Conservation (phyloP, 2,113 vertebrate genomes). For the Entelurus aequoreus region DNA sequence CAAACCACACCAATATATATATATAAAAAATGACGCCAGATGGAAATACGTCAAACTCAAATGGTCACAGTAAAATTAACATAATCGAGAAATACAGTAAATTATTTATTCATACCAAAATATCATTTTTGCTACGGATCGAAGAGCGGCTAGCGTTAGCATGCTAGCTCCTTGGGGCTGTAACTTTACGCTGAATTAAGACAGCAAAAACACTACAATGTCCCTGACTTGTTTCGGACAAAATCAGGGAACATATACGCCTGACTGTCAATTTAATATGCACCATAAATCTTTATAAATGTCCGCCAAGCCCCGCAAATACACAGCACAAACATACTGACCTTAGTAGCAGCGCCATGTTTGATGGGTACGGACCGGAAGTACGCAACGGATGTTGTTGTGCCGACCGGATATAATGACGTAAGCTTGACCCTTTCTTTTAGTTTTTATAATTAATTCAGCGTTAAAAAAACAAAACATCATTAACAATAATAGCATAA, state of each 20-base stretch:
- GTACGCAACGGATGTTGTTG: constrained; percentile 49
- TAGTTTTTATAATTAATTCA: too few relatives aligned
- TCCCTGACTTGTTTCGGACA: fast-evolving
- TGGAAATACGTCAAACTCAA: background rate
- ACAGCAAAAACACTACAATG: background rate
- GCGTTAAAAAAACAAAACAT: too few relatives aligned
- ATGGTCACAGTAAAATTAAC: background rate
- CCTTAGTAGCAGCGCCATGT: constrained; percentile 71
- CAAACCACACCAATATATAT: background rate
- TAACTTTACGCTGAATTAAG: background rate
- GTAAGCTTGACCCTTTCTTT: too few relatives aligned
- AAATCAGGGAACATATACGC: fast-evolving
- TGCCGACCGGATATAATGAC: background rate
- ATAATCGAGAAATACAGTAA: background rate
- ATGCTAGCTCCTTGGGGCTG: background rate
- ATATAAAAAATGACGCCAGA: background rate
- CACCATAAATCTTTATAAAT: fast-evolving
- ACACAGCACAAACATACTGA: constrained; percentile 39
- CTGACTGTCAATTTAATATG: fast-evolving
- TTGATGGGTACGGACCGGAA: constrained; percentile 41
- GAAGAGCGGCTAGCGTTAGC: background rate
- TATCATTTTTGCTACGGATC: background rate
- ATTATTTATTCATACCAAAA: background rate
- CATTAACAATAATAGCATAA: too few relatives aligned
- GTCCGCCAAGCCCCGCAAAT: background rate